phyloP scores from a whole-genome alignment of 2,797 vertebrate species.

The Pterois miles region DNA sequence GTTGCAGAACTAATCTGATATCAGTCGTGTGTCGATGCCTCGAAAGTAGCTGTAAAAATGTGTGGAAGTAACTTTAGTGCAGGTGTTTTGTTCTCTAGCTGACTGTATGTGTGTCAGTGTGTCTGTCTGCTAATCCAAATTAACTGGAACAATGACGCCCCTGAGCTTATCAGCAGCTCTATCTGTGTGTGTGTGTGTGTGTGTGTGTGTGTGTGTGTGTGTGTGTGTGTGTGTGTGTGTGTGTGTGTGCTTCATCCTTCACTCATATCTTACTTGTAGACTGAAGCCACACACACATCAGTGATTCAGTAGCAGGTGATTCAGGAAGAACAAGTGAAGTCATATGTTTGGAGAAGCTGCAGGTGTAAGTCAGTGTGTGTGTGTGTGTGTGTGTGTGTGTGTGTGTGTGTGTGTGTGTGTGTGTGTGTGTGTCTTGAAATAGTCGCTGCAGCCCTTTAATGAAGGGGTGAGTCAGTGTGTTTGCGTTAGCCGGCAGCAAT shows the following conservation, averaged over 20 bases:
- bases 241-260: conserved; percentile 37
- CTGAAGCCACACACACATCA: conserved; percentile 5
- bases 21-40: not conserved
- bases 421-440: conserved; percentile 19
- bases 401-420: not conserved
- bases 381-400: not conserved
- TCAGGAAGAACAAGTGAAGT: conserved; percentile 55
- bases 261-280: conserved; percentile 44
- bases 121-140: conserved; percentile 60
- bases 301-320: conserved; percentile 57
- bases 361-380: conserved; percentile 28
- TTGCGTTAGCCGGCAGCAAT: conserved; percentile 39
- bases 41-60: not conserved
- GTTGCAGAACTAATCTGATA: not conserved
- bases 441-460: conserved; percentile 8
- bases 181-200: not conserved
- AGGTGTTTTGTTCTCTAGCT: not conserved
- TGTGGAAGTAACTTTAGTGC: not conserved
- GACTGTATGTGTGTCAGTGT: conserved; percentile 49
- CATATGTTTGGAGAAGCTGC: conserved; percentile 57
- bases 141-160: conserved; percentile 57
- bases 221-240: conserved; percentile 21
- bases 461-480: conserved; percentile 44
- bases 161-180: conserved; percentile 39
- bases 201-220: conserved; percentile 28